Evolutionary conservation across 2,797 vertebrate genomes (phyloP).

Genomic region (Acrocephalus scirpaceus): DNA sequence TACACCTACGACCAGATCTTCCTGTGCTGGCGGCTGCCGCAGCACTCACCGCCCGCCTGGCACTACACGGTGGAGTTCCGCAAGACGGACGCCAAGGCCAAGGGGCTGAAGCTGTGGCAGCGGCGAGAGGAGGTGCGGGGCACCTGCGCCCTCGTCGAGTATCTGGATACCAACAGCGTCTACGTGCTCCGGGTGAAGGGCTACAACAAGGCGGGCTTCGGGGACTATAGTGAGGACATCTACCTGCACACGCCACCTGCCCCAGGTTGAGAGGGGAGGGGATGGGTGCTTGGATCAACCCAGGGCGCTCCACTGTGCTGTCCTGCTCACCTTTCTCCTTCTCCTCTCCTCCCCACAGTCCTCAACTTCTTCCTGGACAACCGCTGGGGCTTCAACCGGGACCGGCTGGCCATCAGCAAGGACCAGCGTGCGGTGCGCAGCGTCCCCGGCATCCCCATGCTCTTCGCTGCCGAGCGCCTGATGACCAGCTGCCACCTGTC

Average conservation of each 20-base stretch:
- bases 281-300: fast-evolving
- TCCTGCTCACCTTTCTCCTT: not conserved
- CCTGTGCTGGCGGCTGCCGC: constrained; percentile 94
- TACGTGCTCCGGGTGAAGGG: constrained; percentile 92
- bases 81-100: constrained; percentile 83
- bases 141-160: constrained; percentile 88
- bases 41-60: constrained; percentile 92
- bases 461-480: constrained; percentile 89
- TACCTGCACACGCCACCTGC: constrained; percentile 95
- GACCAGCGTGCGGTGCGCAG: constrained; percentile 94
- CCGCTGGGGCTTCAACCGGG: constrained; percentile 91
- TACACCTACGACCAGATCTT: constrained; percentile 97
- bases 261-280: constrained; percentile 82
- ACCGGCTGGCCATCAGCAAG: constrained; percentile 91
- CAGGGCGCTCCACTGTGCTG: fast-evolving
- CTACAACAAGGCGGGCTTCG: constrained; percentile 94
- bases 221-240: constrained; percentile 95
- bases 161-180: constrained; percentile 90
- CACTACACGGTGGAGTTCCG: constrained; percentile 94
- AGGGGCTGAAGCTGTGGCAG: constrained; percentile 85
- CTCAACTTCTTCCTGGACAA: constrained; percentile 95
- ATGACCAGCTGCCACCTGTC: constrained; percentile 94
- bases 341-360: constrained; percentile 74
- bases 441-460: constrained; percentile 89
- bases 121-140: constrained; percentile 90